Percentiles rank a stretch among this genome's conserved stretches.
These are phyloP conservation scores for Scopus umbretta DNA, from an alignment of 2,113 vertebrate species.

Conservation along the genomic window DNA sequence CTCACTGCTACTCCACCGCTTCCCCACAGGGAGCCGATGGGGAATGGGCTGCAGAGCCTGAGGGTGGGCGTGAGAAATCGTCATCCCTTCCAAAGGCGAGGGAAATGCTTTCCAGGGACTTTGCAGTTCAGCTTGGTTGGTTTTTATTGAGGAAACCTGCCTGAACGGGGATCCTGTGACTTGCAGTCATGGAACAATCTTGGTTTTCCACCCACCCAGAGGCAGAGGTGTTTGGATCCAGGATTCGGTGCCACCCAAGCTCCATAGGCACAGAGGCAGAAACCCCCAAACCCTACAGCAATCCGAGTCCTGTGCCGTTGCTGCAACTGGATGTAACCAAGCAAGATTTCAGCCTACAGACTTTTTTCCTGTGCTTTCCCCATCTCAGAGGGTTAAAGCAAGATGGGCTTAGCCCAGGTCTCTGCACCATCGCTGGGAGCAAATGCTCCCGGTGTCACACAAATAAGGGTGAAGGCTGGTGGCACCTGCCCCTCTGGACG, in stretches of 20 bases:
- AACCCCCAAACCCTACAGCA: not conserved
- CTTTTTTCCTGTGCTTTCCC: not conserved
- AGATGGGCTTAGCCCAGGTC: not conserved
- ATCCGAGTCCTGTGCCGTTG: fast-evolving
- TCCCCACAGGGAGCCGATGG: fast-evolving
- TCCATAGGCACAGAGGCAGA: not conserved
- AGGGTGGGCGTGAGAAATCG: not conserved
- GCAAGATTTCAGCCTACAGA: fast-evolving
- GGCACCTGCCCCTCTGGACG: not conserved
- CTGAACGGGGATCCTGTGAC: not conserved
- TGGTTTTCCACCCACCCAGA: not conserved
- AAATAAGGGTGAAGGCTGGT: too few relatives aligned
- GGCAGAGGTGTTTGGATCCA: not conserved
- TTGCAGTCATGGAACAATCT: not conserved
- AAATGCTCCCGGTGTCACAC: not conserved
- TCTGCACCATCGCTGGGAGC: fast-evolving
- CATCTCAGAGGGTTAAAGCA: not conserved
- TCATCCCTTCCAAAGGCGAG: not conserved
- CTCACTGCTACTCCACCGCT: fast-evolving
- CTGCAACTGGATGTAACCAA: fast-evolving
- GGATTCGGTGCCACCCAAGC: not conserved
- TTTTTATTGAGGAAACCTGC: not conserved
- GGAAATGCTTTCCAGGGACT: not conserved
- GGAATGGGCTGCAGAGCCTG: fast-evolving
- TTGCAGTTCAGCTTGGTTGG: not conserved